These are phyloP conservation scores for Eudyptes chrysolophus DNA, from an alignment of 2,113 vertebrate species.

Conservation along the genomic window DNA sequence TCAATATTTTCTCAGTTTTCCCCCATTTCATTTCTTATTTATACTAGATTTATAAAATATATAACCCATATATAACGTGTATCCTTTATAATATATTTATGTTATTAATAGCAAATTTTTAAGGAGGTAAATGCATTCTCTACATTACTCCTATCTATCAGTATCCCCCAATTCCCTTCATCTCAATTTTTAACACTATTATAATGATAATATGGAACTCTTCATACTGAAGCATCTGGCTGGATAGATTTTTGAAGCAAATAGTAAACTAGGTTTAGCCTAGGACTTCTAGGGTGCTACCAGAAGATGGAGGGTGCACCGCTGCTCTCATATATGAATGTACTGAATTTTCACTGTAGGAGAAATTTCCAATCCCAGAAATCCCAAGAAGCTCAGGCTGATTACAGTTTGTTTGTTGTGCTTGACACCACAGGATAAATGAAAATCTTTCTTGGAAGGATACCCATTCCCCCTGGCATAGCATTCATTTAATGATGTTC, in stretches of 20 bases:
- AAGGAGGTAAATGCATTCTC: not conserved
- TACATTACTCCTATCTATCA: not conserved
- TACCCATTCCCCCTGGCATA: slow-evolving; percentile 10
- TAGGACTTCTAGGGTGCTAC: not conserved
- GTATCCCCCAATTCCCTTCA: not conserved
- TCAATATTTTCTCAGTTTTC: not conserved
- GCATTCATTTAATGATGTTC: slow-evolving; percentile 27
- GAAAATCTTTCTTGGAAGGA: slow-evolving; percentile 49
- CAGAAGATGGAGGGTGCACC: not conserved
- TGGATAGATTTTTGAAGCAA: not conserved
- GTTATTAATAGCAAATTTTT: not conserved
- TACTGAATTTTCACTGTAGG: not conserved
- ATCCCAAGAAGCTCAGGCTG: slow-evolving; percentile 23
- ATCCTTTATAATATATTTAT: not conserved
- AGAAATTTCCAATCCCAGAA: not conserved
- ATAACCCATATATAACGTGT: not conserved
- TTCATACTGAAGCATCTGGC: not conserved
- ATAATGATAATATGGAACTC: not conserved
- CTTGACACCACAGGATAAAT: slow-evolving; percentile 33
- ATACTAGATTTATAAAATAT: not conserved
- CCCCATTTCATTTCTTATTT: not conserved
- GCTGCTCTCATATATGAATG: not conserved
- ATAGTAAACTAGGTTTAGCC: not conserved
- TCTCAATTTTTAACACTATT: not conserved
- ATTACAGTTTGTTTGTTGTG: slow-evolving; percentile 41